A percentile compares a stretch with the other conserved stretches of the same genome.
These are phyloP conservation scores for Selenia dentaria DNA, from an alignment of 2,888 invertebrate species.

Conservation along the genomic window DNA sequence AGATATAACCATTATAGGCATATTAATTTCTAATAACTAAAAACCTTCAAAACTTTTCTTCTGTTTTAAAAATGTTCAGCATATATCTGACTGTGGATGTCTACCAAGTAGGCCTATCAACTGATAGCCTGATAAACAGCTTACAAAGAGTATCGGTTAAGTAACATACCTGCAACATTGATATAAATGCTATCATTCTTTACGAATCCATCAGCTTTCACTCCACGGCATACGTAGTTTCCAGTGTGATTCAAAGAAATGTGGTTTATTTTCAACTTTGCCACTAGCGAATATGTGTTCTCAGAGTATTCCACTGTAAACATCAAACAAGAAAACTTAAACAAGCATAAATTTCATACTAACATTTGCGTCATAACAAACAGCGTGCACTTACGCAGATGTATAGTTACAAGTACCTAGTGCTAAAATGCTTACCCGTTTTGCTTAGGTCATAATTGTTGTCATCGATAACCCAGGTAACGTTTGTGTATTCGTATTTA, in stretches of 20 bases:
- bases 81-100: too few relatives aligned
- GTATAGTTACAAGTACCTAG: background rate
- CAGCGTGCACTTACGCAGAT: background rate
- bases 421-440: slow-evolving; percentile 1
- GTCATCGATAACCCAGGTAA: slow-evolving; percentile 56
- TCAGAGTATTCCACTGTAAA: slow-evolving; percentile 45
- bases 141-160: too few relatives aligned
- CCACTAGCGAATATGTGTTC: slow-evolving; percentile 53
- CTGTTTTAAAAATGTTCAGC: too few relatives aligned
- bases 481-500: slow-evolving; percentile 52
- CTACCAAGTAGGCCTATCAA: too few relatives aligned
- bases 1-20: too few relatives aligned
- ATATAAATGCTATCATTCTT: slow-evolving; percentile 44
- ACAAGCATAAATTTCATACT: slow-evolving; percentile 1
- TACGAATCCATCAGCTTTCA: slow-evolving; percentile 32
- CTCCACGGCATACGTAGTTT: slow-evolving; percentile 56
- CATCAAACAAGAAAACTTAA: slow-evolving; percentile 13
- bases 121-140: too few relatives aligned
- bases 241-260: slow-evolving; percentile 53
- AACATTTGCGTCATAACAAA: slow-evolving; percentile 1
- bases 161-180: slow-evolving; percentile 55
- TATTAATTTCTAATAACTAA: too few relatives aligned
- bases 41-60: too few relatives aligned
- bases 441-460: background rate
- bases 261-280: slow-evolving; percentile 52